These are phyloP conservation scores for Caenorhabditis sp. DNA, from an alignment of 2,888 invertebrate species.

Conservation along the genomic window DNA sequence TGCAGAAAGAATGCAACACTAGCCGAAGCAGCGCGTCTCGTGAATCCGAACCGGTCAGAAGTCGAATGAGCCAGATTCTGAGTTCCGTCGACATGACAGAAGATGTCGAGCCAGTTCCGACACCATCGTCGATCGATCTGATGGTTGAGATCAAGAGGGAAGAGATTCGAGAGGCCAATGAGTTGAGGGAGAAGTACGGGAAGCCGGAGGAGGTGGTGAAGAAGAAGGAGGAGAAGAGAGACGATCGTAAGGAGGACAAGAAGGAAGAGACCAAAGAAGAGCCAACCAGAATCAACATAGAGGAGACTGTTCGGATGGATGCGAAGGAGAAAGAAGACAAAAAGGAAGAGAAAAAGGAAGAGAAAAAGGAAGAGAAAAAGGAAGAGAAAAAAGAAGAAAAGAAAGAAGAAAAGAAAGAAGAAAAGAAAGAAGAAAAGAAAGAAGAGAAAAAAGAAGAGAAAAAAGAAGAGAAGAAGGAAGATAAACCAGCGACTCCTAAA, in stretches of 20 bases:
- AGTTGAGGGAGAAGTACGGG: constrained; percentile 11
- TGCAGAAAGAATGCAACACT: constrained; percentile 35
- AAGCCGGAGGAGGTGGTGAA: constrained; percentile 10
- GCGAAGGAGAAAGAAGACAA: too few species aligned
- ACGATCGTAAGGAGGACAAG: constrained; percentile 12
- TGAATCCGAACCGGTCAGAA: constrained; percentile 16
- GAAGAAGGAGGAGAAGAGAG: constrained; percentile 16
- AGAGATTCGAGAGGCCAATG: constrained; percentile 21
- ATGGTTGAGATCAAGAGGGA: constrained; percentile 11
- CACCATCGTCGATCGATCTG: constrained; percentile 1
- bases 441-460: too few species aligned
- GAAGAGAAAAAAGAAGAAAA: too few species aligned
- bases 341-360: too few species aligned
- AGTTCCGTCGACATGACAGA: constrained; percentile 29
- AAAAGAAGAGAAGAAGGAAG: not conserved
- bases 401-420: too few species aligned
- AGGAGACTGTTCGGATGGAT: constrained; percentile 9
- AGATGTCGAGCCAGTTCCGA: constrained; percentile 5
- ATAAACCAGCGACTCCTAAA: too few species aligned
- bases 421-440: too few species aligned
- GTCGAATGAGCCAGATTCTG: constrained; percentile 14
- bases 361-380: not conserved
- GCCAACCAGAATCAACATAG: constrained; percentile 1
- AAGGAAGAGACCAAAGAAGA: constrained; percentile 7
- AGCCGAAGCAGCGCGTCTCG: constrained; percentile 11